Evolutionary conservation across 2,113 vertebrate genomes (phyloP).

Genomic region (Nyctereutes procyonoides): DNA sequence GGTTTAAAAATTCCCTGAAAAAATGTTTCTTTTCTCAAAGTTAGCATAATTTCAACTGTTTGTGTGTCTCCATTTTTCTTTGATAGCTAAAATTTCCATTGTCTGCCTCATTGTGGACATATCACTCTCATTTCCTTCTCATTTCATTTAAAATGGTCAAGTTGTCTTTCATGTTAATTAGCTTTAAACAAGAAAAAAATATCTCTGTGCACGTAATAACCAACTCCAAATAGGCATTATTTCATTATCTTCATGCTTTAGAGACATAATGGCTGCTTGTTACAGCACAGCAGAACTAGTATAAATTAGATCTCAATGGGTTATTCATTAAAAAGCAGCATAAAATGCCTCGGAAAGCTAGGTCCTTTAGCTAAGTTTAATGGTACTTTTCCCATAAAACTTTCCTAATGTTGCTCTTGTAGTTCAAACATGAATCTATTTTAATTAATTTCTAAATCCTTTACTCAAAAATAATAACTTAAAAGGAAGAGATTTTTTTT

Average conservation of each 20-base stretch:
- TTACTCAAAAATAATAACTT: slow-evolving; percentile 25
- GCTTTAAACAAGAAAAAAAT: slow-evolving; percentile 34
- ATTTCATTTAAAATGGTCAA: slow-evolving; percentile 53
- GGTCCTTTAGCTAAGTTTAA: not conserved
- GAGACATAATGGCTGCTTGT: slow-evolving; percentile 11
- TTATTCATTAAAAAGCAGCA: slow-evolving; percentile 40
- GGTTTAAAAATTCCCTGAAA: not conserved
- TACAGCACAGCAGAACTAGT: not conserved
- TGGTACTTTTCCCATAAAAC: not conserved
- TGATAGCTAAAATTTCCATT: not conserved
- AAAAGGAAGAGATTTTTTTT: not conserved
- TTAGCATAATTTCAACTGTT: not conserved
- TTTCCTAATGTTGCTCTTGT: not conserved
- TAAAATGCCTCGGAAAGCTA: not conserved
- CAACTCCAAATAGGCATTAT: slow-evolving; percentile 25
- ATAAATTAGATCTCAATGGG: slow-evolving; percentile 57
- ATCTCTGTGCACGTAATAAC: not conserved
- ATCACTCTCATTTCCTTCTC: slow-evolving; percentile 19
- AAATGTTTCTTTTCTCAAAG: not conserved
- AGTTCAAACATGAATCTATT: not conserved
- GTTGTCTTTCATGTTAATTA: slow-evolving; percentile 48
- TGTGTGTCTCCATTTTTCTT: not conserved
- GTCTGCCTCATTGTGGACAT: not conserved
- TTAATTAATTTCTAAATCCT: slow-evolving; percentile 40
- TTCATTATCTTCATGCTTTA: slow-evolving; percentile 57